phyloP scores from a whole-genome alignment of 2,113 vertebrate genomes.

The Gnathonemus echidnorhynchus region DNA sequence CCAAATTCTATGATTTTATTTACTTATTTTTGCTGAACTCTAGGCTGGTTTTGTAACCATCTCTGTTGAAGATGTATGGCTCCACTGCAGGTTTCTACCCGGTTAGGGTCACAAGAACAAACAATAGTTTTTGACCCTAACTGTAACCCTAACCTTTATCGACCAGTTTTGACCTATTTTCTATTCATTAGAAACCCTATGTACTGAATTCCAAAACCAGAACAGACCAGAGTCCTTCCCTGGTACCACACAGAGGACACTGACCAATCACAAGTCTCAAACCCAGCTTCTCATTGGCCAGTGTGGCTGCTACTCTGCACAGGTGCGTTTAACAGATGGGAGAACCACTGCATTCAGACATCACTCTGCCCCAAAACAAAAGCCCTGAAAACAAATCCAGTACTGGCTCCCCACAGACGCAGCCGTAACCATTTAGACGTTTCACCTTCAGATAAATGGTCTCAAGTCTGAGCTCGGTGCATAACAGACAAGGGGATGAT shows the following conservation, averaged over 20 bases:
- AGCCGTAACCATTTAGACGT: background rate
- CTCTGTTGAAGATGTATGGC: background rate
- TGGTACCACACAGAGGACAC: background rate
- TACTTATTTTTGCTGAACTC: background rate
- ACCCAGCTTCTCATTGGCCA: background rate
- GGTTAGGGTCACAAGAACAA: background rate
- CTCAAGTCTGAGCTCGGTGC: background rate
- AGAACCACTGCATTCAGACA: background rate
- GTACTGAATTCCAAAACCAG: background rate
- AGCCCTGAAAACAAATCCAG: background rate
- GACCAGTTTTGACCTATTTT: too few relatives aligned
- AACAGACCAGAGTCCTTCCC: background rate
- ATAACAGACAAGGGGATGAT: background rate
- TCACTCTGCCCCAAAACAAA: background rate
- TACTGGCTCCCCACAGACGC: background rate
- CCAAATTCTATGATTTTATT: background rate
- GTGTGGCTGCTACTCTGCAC: background rate
- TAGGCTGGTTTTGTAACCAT: background rate
- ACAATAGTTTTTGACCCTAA: background rate
- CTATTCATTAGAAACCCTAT: background rate
- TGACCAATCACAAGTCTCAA: background rate
- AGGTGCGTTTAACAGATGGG: background rate
- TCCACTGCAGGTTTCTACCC: background rate
- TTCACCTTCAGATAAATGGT: background rate
- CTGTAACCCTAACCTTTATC: too few relatives aligned